These are phyloP conservation scores for Scolanthus callimorphus DNA, from an alignment of 92 coral and sea anemone species.

Conservation along the genomic window DNA sequence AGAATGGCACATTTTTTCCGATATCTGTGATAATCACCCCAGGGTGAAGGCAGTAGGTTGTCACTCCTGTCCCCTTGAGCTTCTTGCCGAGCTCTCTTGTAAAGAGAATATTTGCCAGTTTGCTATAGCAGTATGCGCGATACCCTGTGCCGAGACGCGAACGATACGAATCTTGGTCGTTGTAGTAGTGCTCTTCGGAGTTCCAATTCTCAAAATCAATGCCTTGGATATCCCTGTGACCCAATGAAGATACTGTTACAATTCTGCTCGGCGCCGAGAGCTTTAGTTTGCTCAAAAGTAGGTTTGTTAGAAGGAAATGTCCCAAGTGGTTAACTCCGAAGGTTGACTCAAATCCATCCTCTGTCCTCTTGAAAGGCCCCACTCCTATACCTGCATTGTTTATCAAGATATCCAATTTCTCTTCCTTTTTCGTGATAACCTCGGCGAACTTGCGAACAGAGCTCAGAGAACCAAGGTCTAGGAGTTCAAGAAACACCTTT, in stretches of 20 bases:
- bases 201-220: constrained; percentile 63
- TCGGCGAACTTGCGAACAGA: constrained; percentile 63
- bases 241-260: constrained; percentile 50
- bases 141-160: constrained; percentile 16
- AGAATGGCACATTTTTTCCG: constrained; percentile 30
- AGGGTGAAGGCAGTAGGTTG: constrained; percentile 60
- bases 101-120: constrained; percentile 77
- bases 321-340: constrained; percentile 79
- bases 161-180: too few relatives aligned
- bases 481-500: too few relatives aligned
- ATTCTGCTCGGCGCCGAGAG: constrained; percentile 64
- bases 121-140: constrained; percentile 70
- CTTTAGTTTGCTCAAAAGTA: constrained; percentile 38
- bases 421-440: constrained; percentile 47
- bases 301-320: constrained; percentile 66
- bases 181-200: constrained; percentile 32
- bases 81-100: constrained; percentile 65
- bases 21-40: constrained; percentile 78
- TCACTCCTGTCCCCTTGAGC: constrained; percentile 61
- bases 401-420: constrained; percentile 53
- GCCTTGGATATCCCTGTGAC: constrained; percentile 33
- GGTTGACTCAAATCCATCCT: constrained; percentile 72
- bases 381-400: constrained; percentile 71
- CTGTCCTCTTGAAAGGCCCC: constrained; percentile 49
- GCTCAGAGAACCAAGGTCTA: constrained; percentile 57